Conservation (phyloP, 1,140 invertebrate genomes). For the Heliconius hermathena region DNA sequence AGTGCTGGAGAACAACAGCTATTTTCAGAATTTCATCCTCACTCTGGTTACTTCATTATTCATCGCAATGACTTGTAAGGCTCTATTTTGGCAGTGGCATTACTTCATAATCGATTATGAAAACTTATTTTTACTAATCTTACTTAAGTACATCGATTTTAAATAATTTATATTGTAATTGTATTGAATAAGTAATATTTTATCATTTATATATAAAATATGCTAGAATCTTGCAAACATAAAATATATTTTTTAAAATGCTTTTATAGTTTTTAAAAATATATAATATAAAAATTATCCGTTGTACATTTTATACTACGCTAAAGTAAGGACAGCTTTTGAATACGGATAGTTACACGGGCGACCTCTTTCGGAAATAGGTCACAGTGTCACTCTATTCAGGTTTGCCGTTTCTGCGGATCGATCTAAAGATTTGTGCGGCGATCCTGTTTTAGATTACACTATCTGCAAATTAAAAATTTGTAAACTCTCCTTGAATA, state of each 20-base stretch:
- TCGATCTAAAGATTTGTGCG: slow-evolving; percentile 38
- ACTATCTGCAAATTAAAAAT: slow-evolving; percentile 23
- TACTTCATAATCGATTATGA: neutral
- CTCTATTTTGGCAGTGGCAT: neutral
- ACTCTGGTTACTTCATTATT: slow-evolving; percentile 17
- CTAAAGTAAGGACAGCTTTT: slow-evolving; percentile 35
- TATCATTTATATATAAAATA: neutral
- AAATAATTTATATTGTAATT: too few relatives aligned
- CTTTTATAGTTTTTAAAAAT: neutral
- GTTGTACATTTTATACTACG: slow-evolving; percentile 39
- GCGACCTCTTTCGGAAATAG: slow-evolving; percentile 61
- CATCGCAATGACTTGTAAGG: slow-evolving; percentile 11
- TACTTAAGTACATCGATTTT: too few relatives aligned
- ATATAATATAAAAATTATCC: slow-evolving; percentile 15
- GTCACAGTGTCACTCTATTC: slow-evolving; percentile 60
- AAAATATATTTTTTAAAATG: too few relatives aligned
- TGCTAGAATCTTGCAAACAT: neutral
- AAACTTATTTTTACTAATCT: neutral
- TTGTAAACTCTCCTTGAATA: neutral
- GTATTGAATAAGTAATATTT: neutral
- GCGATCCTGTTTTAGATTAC: slow-evolving; percentile 22
- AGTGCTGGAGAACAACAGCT: neutral
- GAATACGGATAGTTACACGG: slow-evolving; percentile 49
- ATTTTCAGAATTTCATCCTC: slow-evolving; percentile 18
- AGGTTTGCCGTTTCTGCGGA: slow-evolving; percentile 42